Conservation (phyloP, 2,888 invertebrate species). For the Sicus ferrugineus region DNA sequence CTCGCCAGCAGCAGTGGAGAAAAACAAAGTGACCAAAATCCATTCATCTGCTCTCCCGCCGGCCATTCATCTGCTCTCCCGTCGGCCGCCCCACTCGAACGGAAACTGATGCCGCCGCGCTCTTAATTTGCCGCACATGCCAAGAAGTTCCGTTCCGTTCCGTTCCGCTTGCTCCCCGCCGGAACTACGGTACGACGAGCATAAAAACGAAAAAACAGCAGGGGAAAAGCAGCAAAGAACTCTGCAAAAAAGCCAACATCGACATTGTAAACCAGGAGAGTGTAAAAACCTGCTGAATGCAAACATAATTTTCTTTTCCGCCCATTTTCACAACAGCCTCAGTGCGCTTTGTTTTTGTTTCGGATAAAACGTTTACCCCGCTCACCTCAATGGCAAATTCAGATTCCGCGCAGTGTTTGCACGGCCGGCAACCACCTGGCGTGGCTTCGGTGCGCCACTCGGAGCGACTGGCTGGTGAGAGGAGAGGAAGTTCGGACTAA, state of each 20-base stretch:
- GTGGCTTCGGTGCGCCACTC: too few species aligned
- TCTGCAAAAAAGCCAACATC: background rate
- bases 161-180: background rate
- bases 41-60: slow-evolving; percentile 18
- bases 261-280: background rate
- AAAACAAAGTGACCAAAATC: slow-evolving; percentile 20
- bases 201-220: slow-evolving; percentile 46
- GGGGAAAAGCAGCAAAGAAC: background rate
- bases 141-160: slow-evolving; percentile 6
- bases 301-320: slow-evolving; percentile 58
- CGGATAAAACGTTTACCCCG: background rate
- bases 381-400: background rate
- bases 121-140: slow-evolving; percentile 16
- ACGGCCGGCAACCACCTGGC: background rate
- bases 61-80: slow-evolving; percentile 12
- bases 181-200: background rate
- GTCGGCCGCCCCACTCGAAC: slow-evolving; percentile 37
- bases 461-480: too few species aligned
- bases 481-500: background rate
- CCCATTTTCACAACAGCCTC: slow-evolving; percentile 46
- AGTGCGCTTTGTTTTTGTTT: background rate
- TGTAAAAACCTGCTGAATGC: slow-evolving; percentile 29
- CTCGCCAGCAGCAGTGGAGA: too few species aligned
- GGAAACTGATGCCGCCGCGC: background rate
- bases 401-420: background rate